Conservation (phyloP, 2,888 invertebrate species). For the Orthonevra nobilis region DNA sequence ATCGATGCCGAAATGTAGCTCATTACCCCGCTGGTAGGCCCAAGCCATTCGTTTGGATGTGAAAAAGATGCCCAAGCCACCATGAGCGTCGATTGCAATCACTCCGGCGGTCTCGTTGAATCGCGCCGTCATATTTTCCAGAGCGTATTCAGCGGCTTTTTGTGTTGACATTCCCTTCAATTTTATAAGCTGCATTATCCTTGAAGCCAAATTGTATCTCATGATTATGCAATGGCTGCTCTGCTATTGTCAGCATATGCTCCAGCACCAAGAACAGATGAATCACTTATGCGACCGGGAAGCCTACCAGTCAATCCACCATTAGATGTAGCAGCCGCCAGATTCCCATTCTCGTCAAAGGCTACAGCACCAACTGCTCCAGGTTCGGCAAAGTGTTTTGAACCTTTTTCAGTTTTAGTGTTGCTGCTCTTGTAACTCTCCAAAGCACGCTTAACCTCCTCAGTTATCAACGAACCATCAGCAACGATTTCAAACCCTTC, state of each 20-base stretch:
- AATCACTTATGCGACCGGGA: constrained; percentile 88
- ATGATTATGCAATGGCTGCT: constrained; percentile 91
- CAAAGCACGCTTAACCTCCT: constrained; percentile 83
- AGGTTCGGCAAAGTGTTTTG: constrained; percentile 81
- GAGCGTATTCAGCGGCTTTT: constrained; percentile 83
- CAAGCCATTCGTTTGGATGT: constrained; percentile 54
- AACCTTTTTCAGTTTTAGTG: background rate
- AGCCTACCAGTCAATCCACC: constrained; percentile 91
- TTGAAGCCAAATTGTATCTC: constrained; percentile 87
- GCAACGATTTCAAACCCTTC: constrained; percentile 83
- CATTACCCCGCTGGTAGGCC: constrained; percentile 46
- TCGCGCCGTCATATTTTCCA: constrained; percentile 85
- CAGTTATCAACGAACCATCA: constrained; percentile 85
- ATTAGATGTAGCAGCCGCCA: constrained; percentile 91
- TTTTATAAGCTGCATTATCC: constrained; percentile 85
- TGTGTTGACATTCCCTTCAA: constrained; percentile 82
- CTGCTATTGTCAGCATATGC: constrained; percentile 87
- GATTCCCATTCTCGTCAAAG: constrained; percentile 83
- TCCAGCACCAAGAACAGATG: constrained; percentile 86
- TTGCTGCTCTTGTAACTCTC: constrained; percentile 77
- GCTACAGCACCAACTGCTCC: constrained; percentile 93
- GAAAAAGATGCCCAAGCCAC: constrained; percentile 44
- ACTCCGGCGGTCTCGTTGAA: constrained; percentile 87
- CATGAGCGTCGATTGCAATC: constrained; percentile 84
- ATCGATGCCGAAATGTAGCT: constrained; percentile 44